Conservation (phyloP, 2,797 vertebrate genomes). For the Netta rufina region DNA sequence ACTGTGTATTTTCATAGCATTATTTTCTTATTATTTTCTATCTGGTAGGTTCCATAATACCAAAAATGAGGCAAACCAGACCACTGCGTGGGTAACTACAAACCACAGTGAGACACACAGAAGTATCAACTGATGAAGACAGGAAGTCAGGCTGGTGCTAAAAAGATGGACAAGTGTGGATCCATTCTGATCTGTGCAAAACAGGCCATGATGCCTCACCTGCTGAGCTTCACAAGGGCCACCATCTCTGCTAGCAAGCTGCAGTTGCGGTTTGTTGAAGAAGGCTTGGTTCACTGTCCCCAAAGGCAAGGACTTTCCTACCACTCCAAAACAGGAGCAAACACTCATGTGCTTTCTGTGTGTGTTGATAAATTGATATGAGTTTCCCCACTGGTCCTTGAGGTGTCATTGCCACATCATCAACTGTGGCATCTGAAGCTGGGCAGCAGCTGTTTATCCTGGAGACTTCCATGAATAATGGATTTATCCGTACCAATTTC, state of each 20-base stretch:
- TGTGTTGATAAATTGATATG: neutral
- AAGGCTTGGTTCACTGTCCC: fast-evolving
- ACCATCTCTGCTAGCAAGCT: neutral
- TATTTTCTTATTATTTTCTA: no score
- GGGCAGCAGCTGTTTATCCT: neutral
- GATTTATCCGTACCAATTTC: neutral
- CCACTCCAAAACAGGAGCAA: neutral
- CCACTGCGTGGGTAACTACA: fast-evolving
- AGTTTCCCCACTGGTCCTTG: neutral
- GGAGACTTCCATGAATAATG: neutral
- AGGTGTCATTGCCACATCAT: neutral
- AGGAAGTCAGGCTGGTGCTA: neutral
- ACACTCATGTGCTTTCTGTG: neutral
- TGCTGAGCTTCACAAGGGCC: neutral
- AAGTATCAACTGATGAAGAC: neutral
- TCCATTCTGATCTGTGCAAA: neutral
- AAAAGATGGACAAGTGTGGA: neutral
- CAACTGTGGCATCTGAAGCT: neutral
- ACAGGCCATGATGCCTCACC: neutral
- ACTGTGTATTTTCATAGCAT: no score
- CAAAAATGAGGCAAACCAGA: neutral
- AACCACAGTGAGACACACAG: neutral
- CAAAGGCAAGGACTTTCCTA: neutral
- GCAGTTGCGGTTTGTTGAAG: fast-evolving
- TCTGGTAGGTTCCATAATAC: neutral